Evolutionary conservation across 2,113 vertebrate species (phyloP), one percentile per base, ranked within the genome.

Genomic region (Clupea harengus): DNA sequence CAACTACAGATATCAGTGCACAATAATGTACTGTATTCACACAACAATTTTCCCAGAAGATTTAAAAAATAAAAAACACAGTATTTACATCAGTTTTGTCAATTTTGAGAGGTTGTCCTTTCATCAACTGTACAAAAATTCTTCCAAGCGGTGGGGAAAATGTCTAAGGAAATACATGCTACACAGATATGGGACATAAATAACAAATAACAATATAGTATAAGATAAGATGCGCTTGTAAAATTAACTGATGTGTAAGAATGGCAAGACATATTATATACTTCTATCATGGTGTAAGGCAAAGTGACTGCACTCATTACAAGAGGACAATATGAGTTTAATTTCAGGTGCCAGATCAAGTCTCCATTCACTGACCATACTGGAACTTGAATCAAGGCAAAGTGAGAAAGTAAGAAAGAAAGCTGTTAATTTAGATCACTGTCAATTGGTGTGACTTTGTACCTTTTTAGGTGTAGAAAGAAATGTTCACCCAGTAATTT

Each of bases 141-240:
- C 11, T 11, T 78, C 28, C 72, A 32, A 72, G 64, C 25, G 2
- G 8, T 72, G 15, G 6, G 28, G 28, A 13, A 72, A 72, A 72
- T 72, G 15, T 72, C 13, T 39, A 44, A 78, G 39, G 11, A 32
- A 78, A 39, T 15, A 78, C 72, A 78, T 78, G 72, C 28, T 32
- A 39, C 13, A 78, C 15, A 78, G 72, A 78, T 78, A 78, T 78
- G 28, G 32, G 72, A 78, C 72, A 78, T 78, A 78, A 78, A 78
- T 78, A 78, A 78, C 28, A 78, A 15, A 78, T 78, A 17, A 15
- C 28, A 72, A 72, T 44, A 78, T 32, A 78, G 28, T 39, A 78
- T 78, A 78, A 78, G 72, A 78, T 78, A 78, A 78, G 72, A 78
- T 78, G 72, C 72, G 44, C 72, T 72, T 72, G 64, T 32, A 72